A percentile compares a stretch with the other conserved stretches of the same genome.
Evolutionary conservation across 2,888 invertebrate species (phyloP).

Genomic region (Sinentomon sp.): DNA sequence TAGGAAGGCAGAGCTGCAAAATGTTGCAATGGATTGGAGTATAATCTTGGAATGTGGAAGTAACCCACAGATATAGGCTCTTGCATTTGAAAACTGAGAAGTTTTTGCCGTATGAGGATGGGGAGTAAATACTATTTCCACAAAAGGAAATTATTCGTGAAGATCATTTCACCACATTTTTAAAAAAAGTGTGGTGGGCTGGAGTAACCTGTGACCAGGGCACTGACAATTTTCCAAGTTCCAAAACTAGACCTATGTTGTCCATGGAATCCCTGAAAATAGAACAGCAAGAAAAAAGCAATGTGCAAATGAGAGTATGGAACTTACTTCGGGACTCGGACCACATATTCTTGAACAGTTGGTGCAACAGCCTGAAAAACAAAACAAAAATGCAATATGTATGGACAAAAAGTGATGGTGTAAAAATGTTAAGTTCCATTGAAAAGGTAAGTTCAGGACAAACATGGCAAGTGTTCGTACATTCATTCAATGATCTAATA

Average conservation of each 20-base stretch:
- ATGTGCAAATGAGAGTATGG: background rate
- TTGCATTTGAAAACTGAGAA: no score
- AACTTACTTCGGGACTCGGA: slow-evolving; percentile 49
- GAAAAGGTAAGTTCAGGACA: slow-evolving; percentile 16
- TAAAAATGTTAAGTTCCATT: background rate
- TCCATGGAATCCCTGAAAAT: no score
- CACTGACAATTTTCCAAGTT: background rate
- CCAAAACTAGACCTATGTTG: no score
- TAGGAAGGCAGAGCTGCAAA: no score
- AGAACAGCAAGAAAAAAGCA: background rate
- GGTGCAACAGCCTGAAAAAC: slow-evolving; percentile 15
- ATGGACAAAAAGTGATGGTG: slow-evolving; percentile 3
- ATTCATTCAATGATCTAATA: no score
- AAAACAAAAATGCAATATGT: slow-evolving; percentile 2
- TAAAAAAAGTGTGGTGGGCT: background rate
- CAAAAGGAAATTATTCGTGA: background rate
- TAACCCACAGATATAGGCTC: no score
- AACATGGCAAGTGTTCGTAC: no score
- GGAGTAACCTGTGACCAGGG: background rate
- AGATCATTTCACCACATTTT: background rate
- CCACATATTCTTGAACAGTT: slow-evolving; percentile 45
- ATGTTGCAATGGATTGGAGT: no score
- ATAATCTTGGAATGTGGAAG: no score
- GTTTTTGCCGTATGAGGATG: no score
- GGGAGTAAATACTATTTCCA: no score